Evolutionary conservation across 2,888 invertebrate species (phyloP), one percentile per base, ranked within the genome.

Genomic region (Aleiodes testaceus): DNA sequence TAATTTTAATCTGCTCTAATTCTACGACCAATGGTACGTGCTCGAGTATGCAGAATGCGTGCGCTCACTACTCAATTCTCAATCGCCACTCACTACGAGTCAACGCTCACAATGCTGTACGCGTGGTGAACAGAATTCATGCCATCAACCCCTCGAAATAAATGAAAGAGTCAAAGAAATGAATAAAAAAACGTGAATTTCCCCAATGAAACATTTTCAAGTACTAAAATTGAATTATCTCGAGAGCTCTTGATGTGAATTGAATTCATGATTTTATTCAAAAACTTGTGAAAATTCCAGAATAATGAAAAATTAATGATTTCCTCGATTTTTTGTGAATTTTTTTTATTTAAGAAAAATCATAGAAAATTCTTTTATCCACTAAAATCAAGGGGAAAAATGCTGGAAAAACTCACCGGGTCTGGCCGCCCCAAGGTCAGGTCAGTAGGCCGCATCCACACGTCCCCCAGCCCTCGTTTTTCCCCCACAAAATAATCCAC

Each of bases 371-470:
- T 5, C 5, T 26, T 26, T 26, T 5, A 26, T 26, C 5, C 26
- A 26, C 26, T 6, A 7, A 36, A 36, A 36, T 11, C 9, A 9
- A 11, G 36, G 36, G 36, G 36, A 9, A 36, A 36, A 36, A 36
- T 36, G 36, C 36, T 12, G 11, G n/a, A 0, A 74, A 71, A 74
- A 78, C 81, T 81, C 78, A 86, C 86, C 84, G 84, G 84, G 82
- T 84, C 82, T 76, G 80, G 77, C 80, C 80, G 83, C 81, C 81
- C 83, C 86, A 86, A 86, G 86, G 85, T 85, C 85, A 84, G 83
- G 84, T 85, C 82, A 85, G 80, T 84, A 82, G 83, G 84, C 83
- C 83, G 81, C 77, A 78, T 77, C 47, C 66, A 69, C 70, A 69
- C 61, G 22, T 22, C 53, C 64, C 75, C 74, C 44, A 74, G 72